phyloP scores from a whole-genome alignment of 2,113 vertebrate species.

The Nesoenas mayeri region DNA sequence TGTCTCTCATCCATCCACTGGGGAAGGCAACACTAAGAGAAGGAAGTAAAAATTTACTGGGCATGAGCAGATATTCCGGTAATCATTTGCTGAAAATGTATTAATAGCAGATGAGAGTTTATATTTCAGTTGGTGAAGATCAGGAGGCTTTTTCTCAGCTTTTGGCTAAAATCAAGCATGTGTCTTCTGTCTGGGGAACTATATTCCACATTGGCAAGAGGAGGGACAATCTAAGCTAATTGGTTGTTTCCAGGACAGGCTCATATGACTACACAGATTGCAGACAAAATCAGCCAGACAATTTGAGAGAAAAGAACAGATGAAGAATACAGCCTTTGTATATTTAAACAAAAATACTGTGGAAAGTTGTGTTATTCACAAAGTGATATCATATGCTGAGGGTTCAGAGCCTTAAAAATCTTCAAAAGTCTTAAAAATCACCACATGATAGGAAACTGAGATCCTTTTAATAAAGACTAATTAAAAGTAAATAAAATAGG shows the following conservation, averaged over 20 bases:
- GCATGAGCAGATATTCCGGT: slow-evolving; percentile 42
- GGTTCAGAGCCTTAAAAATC: neutral
- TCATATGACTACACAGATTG: slow-evolving; percentile 2
- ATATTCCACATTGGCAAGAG: neutral
- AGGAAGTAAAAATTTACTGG: slow-evolving; percentile 41
- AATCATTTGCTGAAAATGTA: slow-evolving; percentile 37
- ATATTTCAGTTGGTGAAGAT: slow-evolving; percentile 35
- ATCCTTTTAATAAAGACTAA: neutral
- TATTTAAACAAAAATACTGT: neutral
- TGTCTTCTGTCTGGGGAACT: neutral
- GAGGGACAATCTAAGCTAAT: slow-evolving; percentile 5
- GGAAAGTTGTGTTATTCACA: neutral
- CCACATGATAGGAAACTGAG: neutral
- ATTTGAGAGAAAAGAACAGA: slow-evolving; percentile 10
- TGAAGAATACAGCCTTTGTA: neutral
- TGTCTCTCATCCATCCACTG: neutral
- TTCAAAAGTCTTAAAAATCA: neutral
- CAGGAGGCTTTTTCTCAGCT: neutral
- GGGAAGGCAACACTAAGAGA: slow-evolving; percentile 10
- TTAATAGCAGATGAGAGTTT: slow-evolving; percentile 56
- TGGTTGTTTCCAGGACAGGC: slow-evolving; percentile 10
- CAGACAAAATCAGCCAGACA: slow-evolving; percentile 13
- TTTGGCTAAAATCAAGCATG: slow-evolving; percentile 8
- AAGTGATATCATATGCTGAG: slow-evolving; percentile 27
- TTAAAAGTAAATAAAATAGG: neutral